Evolutionary conservation across 1,140 invertebrate species (phyloP), one percentile per base, ranked within the genome.

Genomic region (Drosophila saltans): DNA sequence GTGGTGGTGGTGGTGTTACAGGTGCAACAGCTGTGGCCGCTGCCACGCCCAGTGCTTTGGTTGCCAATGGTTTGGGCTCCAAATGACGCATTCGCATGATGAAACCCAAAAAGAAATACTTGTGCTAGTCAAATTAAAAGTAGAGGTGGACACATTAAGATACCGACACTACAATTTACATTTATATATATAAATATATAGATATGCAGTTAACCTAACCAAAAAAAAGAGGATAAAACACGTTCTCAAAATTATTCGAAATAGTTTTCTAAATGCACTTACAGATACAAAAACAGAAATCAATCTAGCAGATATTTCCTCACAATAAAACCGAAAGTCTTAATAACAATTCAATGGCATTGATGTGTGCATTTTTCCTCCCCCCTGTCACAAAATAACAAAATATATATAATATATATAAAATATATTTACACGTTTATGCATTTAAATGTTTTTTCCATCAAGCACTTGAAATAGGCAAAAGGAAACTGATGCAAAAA

Each of bases 81-180:
- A 92, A 92, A 91, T 92, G 91, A 92, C 91, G 91, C 82, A 92
- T 91, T 92, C 91, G 91, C 84, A 91, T 92, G 88, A 92, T 92
- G 91, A 92, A 92, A 90, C 91, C 91, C 68, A 92, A 92, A 74
- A 92, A 92, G 78, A 92, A 92, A 71, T 92, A 92, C 75, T 91
- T 92, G 91, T 92, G 91, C 91, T 92, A 92, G 91, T 92, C 91
- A 92, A 92, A 91, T 92, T 92, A 92, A 66, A 69, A 41, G 9
- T 8, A 21, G 48, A 28, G 16, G 16, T n/a, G 41, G 56, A 43
- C 40, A 43, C 40, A 41, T 16, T 65, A 60, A 60, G 36, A 48
- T 62, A 48, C 48, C 24, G 40, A 41, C 60, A 52, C 48, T 60
- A 30, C 60, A 75, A 61, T 48, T 48, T 48, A 48, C 16, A 48